Evolutionary conservation across 1,140 invertebrate species (phyloP).

Genomic region (Rhyacophila brunnea): DNA sequence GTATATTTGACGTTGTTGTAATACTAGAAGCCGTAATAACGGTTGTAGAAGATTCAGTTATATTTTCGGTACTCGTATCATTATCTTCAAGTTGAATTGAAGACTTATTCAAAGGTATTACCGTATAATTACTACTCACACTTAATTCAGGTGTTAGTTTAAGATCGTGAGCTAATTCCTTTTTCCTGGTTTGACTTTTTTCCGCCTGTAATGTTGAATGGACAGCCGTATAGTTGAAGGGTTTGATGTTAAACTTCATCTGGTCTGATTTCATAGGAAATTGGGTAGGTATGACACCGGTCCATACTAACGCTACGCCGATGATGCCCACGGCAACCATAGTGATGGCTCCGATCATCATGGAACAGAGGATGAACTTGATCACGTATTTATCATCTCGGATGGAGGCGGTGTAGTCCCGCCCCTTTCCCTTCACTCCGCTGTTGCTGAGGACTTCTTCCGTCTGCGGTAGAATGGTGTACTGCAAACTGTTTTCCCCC

Average conservation of each 20-base stretch:
- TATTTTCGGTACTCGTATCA: conserved; percentile 27
- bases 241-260: not conserved
- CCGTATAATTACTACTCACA: no score
- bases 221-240: not conserved
- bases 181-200: conserved; percentile 26
- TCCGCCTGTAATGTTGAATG: not conserved
- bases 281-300: conserved; percentile 21
- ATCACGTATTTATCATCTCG: conserved; percentile 34
- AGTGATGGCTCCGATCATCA: no score
- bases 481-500: conserved; percentile 70
- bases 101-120: no score
- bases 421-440: conserved; percentile 55
- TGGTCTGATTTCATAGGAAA: conserved; percentile 8
- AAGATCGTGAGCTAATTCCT: conserved; percentile 22
- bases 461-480: conserved; percentile 70
- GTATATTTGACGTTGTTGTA: not conserved
- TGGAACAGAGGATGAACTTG: conserved; percentile 11
- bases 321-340: conserved; percentile 13
- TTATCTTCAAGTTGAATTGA: no score
- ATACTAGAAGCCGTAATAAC: not conserved
- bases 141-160: conserved; percentile 2
- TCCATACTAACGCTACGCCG: conserved; percentile 14
- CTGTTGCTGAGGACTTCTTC: conserved; percentile 64
- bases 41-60: not conserved
- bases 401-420: conserved; percentile 51